These are phyloP conservation scores for Kryphioiulus occultus DNA, from an alignment of 2,888 invertebrate species.

Conservation along the genomic window DNA sequence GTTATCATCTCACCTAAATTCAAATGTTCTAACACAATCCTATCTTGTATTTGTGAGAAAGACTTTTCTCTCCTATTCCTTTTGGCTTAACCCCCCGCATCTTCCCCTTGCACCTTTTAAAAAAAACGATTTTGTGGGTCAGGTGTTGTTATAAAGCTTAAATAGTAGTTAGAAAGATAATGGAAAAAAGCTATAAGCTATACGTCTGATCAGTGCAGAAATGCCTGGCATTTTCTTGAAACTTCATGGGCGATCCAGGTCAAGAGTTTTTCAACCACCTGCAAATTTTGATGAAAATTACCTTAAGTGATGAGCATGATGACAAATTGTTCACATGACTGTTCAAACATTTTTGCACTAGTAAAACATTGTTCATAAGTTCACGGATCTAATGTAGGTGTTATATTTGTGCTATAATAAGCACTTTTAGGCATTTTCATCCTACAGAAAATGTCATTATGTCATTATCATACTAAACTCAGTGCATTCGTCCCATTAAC, in stretches of 20 bases:
- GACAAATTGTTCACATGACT: too few species aligned
- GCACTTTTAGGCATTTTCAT: too few species aligned
- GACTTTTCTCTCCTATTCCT: not conserved
- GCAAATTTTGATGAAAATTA: not conserved
- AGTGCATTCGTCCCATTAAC: too few species aligned
- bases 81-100: not conserved
- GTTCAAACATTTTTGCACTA: too few species aligned
- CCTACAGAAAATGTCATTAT: too few species aligned
- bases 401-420: too few species aligned
- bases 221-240: not conserved
- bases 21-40: conserved; percentile 14
- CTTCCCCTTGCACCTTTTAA: not conserved
- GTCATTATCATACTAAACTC: too few species aligned
- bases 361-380: too few species aligned
- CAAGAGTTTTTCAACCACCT: not conserved
- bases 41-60: not conserved
- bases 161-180: not conserved
- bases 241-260: not conserved
- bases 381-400: too few species aligned
- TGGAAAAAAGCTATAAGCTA: not conserved
- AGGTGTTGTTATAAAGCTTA: not conserved
- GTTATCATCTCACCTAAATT: conserved; percentile 8
- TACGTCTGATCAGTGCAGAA: not conserved
- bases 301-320: not conserved
- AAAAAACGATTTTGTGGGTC: not conserved